Evolutionary conservation across 1,140 invertebrate species (phyloP), one percentile per base, ranked within the genome.

Genomic region (Procambarus virginalis): DNA sequence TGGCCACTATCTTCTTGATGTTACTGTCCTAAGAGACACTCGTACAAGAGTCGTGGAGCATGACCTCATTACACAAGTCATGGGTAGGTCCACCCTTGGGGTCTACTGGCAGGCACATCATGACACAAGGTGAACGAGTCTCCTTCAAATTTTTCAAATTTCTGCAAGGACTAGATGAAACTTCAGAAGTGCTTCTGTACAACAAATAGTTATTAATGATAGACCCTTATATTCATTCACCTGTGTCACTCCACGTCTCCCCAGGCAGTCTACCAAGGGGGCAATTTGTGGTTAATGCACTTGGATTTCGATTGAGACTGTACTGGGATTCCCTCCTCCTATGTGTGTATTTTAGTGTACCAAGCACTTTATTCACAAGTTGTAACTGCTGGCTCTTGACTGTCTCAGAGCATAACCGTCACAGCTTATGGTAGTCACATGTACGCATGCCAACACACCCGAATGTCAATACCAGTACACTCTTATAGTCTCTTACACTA

Each of bases 201-300:
- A n/a, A 70, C 6, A 70, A 70, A 70, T 70, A 22, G 22, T 70
- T 70, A 70, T 8, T 70, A 34, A 22, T 22, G 68, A 70, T 70
- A 70, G 22, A 70, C 2, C 68, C 20, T 17, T n/a, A 70, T 17
- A 58, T 80, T 49, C 4, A 55, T 34, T 51, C 17, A 22, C 9
- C 68, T 58, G 22, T 46, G 22, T 80, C 78, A 45, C 6, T 22
- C 17, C 78, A 22, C 12, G 78, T 49, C 78, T 58, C 10, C 20
- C 78, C 55, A 58, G 17, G 22, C 48, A 80, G 49, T 17, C 49
- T 58, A n/a, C 17, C 78, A 80, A 77, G 73, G 75, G 77, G 84
- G 73, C 70, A 77, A 73, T 85, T 58, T 75, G 45, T n/a, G 49
- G 73, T 77, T 85, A 85, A 85, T 85, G 84, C 84, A 85, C 84